phyloP scores from a whole-genome alignment of 1,140 invertebrate species.

The Nephila pilipes region DNA sequence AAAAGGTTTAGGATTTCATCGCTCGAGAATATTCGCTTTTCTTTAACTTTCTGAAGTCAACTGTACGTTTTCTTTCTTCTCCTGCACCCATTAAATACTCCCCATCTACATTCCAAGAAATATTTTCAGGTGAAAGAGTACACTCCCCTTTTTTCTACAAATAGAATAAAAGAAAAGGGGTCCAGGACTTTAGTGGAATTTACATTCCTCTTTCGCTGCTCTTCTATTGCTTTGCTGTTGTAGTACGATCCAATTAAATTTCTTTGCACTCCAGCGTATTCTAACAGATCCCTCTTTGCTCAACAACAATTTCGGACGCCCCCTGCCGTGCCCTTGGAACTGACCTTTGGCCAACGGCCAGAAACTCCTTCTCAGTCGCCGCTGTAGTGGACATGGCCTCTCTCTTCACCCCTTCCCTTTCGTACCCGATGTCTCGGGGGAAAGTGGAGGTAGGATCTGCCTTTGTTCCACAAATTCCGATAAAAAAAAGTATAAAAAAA shows the following conservation, averaged over 20 bases:
- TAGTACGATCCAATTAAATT: background rate
- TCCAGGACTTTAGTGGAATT: background rate
- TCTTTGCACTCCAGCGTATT: background rate
- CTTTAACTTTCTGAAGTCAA: too few species aligned
- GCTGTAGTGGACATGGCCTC: background rate
- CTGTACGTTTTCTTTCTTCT: too few species aligned
- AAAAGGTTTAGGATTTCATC: too few species aligned
- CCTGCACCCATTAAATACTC: too few species aligned
- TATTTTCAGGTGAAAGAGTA: background rate
- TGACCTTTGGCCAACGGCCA: conserved; percentile 25
- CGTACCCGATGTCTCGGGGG: background rate
- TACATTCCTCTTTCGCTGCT: background rate
- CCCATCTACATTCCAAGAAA: background rate
- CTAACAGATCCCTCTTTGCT: background rate
- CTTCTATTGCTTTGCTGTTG: too few species aligned
- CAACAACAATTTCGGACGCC: background rate
- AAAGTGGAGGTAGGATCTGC: background rate
- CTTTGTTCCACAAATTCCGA: background rate
- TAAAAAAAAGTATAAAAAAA: background rate
- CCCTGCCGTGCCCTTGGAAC: conserved; percentile 6
- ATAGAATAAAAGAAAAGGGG: background rate
- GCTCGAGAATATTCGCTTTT: too few species aligned
- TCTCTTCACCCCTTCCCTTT: background rate
- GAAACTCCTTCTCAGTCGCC: conserved; percentile 9
- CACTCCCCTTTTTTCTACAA: background rate